Evolutionary conservation across 2,113 vertebrate species (phyloP), one percentile per base, ranked within the genome.

Genomic region (Hoplias malabaricus): DNA sequence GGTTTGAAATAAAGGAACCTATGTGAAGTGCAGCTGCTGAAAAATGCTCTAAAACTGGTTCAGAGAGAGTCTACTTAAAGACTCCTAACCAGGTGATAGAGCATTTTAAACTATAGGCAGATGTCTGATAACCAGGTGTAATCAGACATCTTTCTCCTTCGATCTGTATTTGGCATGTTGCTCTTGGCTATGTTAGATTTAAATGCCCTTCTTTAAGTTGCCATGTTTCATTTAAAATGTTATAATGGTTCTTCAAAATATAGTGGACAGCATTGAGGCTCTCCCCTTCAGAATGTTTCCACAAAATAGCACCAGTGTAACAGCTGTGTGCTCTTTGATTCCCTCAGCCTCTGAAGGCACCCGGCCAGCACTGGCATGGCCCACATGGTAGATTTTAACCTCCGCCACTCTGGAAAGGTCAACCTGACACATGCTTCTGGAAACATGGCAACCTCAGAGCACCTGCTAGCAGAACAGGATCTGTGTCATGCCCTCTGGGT

Each of bases 391-490:
- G 53, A 54, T 21, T 56, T 69, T 65, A 70, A 67, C 65, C 71
- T 34, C 21, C 34, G 31, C 23, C 38, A 68, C 25, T 70, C 75
- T 63, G 43, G 40, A 42, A 78, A 75, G 67, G 73, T 66, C 43
- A 63, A 40, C 31, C 25, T 16, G 25, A 66, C 61, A 69, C 42
- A 78, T 83, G 79, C 81, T 80, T 81, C 27, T 38, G 69, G 66
- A 82, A 80, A 78, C 78, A 76, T 79, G 81, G 57, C 43, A 40
- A 40, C 59, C 56, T 65, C 31, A 43, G 67, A 73, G 75, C 79
- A 79, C 70, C 43, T 69, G 77, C 73, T 77, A 77, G 56, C 33
- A 31, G 53, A 76, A 56, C 40, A 69, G 33, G 63, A 43, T 12
- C 50, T 42, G 36, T 72, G 67, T 34, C 50, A 19, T 79, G 36